Base-by-base conservation (phyloP, 1,140 invertebrate species). In the Cydia fagiglandana region DNA sequence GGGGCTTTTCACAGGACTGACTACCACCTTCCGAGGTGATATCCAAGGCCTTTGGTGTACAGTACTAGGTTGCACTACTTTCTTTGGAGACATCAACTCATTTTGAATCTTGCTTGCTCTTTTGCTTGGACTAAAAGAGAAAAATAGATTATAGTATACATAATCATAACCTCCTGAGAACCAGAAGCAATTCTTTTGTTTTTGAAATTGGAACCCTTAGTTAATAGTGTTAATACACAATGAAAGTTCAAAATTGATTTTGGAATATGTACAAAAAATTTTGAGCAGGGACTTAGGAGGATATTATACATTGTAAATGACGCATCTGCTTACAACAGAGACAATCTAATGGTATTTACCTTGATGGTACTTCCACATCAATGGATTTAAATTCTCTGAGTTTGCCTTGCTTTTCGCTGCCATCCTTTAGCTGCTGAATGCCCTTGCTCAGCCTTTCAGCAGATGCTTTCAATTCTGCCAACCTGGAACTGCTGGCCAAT, bases 341-440 rank as follows among this genome's bases (percentile, higher is more conserved):
- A 47, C 28, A 20, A 24, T 61, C 50, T 20, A 66, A 53, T 45
- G 73, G 64, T 61, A 83, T 83, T 89, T 87, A 96, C 96, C 96
- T 97, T 74, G 94, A 86, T 70, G 95, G 94, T 81, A 97, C 93
- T 93, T 96, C 95, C 81, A 97, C 87, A 86, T 97, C 94, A 85
- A 97, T 95, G 24, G 94, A 94, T 75, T 95, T 94, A 82, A 97
- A 96, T 82, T 95, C 94, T 83, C 95, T 95, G 0, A 96, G 93
- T 75, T 95, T 94, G 15, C 94, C 82, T 38, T 38, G 66, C 73
- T 87, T 87, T 84, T 79, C 85, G 77, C 79, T 86, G 41, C 77
- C 79, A 79, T 94, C 91, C 80, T 89, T 93, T 66, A 94, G 86
- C 78, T 94, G 93, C 61, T 93, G 88, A 74, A 94, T 94, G 12